These are phyloP conservation scores for Tetrao urogallus DNA, from an alignment of 2,113 vertebrate species.

Conservation along the genomic window DNA sequence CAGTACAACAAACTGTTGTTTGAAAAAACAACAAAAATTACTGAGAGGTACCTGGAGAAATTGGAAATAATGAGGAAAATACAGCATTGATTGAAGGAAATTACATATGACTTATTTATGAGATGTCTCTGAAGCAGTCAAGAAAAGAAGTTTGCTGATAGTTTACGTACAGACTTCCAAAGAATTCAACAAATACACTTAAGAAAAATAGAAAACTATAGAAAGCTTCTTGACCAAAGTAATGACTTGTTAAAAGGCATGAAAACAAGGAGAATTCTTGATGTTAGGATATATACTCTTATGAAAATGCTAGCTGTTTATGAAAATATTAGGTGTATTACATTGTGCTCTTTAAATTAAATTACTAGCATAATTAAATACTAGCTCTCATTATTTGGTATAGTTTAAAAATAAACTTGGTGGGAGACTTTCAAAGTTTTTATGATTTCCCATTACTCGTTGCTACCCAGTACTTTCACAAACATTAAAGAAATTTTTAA, in stretches of 20 bases:
- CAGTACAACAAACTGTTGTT: no score
- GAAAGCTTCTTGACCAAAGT: background rate
- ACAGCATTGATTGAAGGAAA: background rate
- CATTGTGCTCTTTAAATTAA: background rate
- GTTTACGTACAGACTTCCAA: background rate
- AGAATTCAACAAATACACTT: background rate
- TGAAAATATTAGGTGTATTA: background rate
- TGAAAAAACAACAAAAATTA: no score
- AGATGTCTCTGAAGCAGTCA: background rate
- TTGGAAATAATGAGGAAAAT: background rate
- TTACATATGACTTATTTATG: background rate
- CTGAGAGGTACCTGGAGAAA: background rate
- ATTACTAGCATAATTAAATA: background rate
- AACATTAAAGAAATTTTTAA: background rate
- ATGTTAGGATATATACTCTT: background rate
- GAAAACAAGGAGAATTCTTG: background rate
- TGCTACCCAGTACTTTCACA: background rate
- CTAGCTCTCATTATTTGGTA: background rate
- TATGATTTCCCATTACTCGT: background rate
- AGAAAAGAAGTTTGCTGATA: background rate
- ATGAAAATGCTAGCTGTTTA: background rate
- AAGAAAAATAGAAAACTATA: background rate
- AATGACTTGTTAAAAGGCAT: background rate
- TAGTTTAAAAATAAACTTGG: conserved; percentile 1
- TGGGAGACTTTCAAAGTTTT: background rate